phyloP scores from a whole-genome alignment of 1,140 invertebrate genomes.

The Gyrodactylus salaris region DNA sequence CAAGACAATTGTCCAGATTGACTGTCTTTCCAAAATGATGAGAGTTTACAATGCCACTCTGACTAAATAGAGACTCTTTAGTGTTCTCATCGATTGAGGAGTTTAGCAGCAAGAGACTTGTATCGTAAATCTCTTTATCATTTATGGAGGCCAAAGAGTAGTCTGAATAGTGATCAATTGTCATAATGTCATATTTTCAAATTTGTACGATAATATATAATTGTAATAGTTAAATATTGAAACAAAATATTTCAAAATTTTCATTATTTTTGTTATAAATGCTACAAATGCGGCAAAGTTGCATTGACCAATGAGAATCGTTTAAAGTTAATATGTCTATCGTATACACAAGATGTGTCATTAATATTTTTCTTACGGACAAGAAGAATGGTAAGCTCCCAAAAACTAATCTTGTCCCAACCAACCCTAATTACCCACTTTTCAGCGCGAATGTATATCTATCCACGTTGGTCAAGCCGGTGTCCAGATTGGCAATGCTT shows the following conservation, averaged over 20 bases:
- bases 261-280: background rate
- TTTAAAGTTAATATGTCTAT: background rate
- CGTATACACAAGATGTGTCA: background rate
- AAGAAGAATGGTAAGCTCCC: background rate
- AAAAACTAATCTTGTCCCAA: background rate
- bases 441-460: conserved; percentile 37
- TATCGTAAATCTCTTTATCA: background rate
- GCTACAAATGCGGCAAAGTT: background rate
- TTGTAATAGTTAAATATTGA: background rate
- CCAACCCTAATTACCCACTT: background rate
- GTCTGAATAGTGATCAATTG: background rate
- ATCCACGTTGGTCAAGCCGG: conserved; percentile 53
- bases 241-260: background rate
- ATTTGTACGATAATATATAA: background rate
- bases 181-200: background rate
- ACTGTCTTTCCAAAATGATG: background rate
- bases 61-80: no score
- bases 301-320: background rate
- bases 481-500: conserved; percentile 43
- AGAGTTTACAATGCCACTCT: background rate
- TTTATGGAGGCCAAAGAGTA: background rate
- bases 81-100: background rate
- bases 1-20: background rate
- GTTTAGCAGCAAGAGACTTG: background rate
- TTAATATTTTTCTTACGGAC: background rate